These are phyloP conservation scores for Petromus typicus DNA, from an alignment of 2,113 vertebrate species.

Conservation along the genomic window DNA sequence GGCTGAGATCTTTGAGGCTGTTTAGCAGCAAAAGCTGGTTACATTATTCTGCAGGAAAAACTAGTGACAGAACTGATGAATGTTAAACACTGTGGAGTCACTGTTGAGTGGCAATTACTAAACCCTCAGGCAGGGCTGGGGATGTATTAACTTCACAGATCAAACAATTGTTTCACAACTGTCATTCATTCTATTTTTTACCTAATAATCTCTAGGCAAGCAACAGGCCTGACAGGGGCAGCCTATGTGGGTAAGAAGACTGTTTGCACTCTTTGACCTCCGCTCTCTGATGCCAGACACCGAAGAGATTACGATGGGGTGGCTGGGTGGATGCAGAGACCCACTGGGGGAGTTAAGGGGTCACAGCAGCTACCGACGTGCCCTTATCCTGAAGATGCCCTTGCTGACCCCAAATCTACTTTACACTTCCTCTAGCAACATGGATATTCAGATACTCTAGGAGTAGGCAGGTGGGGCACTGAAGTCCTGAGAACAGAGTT, in stretches of 20 bases:
- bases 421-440: background rate
- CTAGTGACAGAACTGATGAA: background rate
- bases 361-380: too few relatives aligned
- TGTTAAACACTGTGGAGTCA: background rate
- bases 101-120: background rate
- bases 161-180: background rate
- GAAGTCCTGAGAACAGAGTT: background rate
- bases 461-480: too few relatives aligned
- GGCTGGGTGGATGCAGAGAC: too few relatives aligned
- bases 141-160: background rate
- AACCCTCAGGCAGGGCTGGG: background rate
- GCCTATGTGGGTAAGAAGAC: background rate
- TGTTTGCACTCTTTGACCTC: background rate
- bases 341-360: background rate
- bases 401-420: background rate
- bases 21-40: background rate
- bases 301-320: background rate
- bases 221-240: background rate
- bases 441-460: background rate
- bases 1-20: background rate
- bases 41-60: background rate
- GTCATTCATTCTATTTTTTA: background rate
- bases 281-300: background rate
- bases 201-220: background rate
- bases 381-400: background rate